Percentiles rank a stretch among this genome's conserved stretches.
Evolutionary conservation across 2,888 invertebrate species (phyloP).

Genomic region (Pandemis cinnamomeana): DNA sequence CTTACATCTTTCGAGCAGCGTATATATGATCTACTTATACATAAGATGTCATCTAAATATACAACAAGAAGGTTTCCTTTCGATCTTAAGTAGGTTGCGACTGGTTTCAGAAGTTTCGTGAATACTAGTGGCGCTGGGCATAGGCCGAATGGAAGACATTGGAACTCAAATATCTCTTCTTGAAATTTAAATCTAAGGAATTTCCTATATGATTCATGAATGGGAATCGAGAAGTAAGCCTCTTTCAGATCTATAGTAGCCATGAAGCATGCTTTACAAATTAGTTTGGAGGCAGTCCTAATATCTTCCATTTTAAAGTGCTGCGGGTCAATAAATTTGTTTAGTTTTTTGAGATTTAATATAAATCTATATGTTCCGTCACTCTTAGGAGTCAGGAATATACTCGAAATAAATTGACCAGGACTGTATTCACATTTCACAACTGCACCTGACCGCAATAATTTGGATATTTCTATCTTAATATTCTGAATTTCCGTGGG

Average conservation of each 20-base stretch:
- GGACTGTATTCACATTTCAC: no score
- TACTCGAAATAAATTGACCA: slow-evolving; percentile 35
- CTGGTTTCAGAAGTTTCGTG: slow-evolving; percentile 41
- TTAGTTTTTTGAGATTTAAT: slow-evolving; percentile 41
- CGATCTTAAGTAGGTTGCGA: slow-evolving; percentile 29
- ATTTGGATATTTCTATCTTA: not conserved
- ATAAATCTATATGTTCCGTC: slow-evolving; percentile 38
- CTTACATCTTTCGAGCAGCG: not conserved
- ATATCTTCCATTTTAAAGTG: slow-evolving; percentile 44
- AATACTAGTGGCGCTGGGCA: slow-evolving; percentile 39
- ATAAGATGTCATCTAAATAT: slow-evolving; percentile 40
- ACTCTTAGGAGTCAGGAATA: slow-evolving; percentile 31
- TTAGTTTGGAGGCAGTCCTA: slow-evolving; percentile 19
- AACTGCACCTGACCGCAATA: no score
- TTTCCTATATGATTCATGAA: no score
- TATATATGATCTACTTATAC: slow-evolving; percentile 27
- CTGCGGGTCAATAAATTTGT: slow-evolving; percentile 30
- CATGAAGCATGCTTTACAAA: no score
- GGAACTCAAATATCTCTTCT: no score
- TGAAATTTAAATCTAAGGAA: slow-evolving; percentile 32
- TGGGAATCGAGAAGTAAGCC: no score
- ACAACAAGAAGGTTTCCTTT: slow-evolving; percentile 21
- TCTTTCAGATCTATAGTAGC: no score
- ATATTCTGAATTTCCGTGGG: not conserved
- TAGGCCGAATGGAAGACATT: slow-evolving; percentile 31